These are phyloP conservation scores for Lateolabrax maculatus DNA, from an alignment of 2,797 vertebrate species.

Conservation along the genomic window DNA sequence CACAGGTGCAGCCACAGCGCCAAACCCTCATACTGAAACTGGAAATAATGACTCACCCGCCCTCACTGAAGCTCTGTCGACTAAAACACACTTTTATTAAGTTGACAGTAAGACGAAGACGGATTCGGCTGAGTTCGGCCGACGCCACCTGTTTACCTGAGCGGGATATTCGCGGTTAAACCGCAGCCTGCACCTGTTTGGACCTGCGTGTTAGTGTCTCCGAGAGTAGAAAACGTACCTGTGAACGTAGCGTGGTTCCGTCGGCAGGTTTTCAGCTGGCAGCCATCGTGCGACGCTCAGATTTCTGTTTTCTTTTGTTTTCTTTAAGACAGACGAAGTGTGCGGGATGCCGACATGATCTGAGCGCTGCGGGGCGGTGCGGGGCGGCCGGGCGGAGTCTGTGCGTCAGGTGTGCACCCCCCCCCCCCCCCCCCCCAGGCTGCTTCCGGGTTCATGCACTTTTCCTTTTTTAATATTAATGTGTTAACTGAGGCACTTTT, in stretches of 20 bases:
- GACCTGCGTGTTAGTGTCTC: conserved; percentile 4
- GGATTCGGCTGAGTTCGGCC: conserved; percentile 42
- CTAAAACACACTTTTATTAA: fast-evolving
- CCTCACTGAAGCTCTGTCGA: background rate
- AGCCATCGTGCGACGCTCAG: too few relatives aligned
- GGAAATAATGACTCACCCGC: background rate
- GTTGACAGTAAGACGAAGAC: fast-evolving
- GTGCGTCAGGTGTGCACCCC: conserved; percentile 59
- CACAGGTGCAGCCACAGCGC: background rate
- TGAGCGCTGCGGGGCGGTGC: background rate
- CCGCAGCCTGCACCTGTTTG: conserved; percentile 53
- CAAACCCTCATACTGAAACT: conserved; percentile 24
- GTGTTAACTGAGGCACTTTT: too few relatives aligned
- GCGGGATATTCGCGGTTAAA: background rate
- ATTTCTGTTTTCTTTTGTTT: background rate
- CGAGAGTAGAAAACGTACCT: conserved; percentile 31
- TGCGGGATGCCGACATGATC: background rate
- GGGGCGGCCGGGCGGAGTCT: conserved; percentile 55
- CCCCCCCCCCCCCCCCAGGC: conserved; percentile 24
- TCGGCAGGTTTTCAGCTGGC: conserved; percentile 46
- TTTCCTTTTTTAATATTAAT: too few relatives aligned
- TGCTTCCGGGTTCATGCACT: too few relatives aligned
- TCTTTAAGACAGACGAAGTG: background rate
- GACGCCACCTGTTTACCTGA: fast-evolving
- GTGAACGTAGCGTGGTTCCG: background rate